A percentile compares a stretch with the other conserved stretches of the same genome.
These are phyloP conservation scores for Macaca nemestrina DNA, from an alignment of 2,113 vertebrate species.

Conservation along the genomic window DNA sequence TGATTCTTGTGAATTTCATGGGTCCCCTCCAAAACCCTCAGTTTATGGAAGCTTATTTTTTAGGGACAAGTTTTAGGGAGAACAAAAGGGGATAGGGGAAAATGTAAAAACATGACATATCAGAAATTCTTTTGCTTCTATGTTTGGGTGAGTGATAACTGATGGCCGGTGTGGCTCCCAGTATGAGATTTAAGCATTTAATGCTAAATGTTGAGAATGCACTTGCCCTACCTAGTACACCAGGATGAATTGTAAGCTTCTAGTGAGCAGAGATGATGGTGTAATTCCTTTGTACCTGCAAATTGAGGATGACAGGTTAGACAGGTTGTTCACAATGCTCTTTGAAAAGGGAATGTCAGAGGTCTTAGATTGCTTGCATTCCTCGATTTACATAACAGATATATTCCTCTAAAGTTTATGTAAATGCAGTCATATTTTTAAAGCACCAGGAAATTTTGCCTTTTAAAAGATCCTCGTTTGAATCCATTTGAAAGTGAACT, in stretches of 20 bases:
- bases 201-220: not conserved
- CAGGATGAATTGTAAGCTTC: slow-evolving; percentile 33
- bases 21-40: not conserved
- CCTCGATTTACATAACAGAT: slow-evolving; percentile 65
- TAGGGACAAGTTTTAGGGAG: not conserved
- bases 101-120: not conserved
- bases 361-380: slow-evolving; percentile 40
- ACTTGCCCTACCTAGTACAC: not conserved
- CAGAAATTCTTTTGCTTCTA: not conserved
- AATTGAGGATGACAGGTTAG: slow-evolving; percentile 59
- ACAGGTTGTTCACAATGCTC: slow-evolving; percentile 49
- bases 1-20: not conserved
- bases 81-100: not conserved
- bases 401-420: slow-evolving; percentile 14
- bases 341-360: slow-evolving; percentile 53
- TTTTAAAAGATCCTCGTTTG: slow-evolving; percentile 44
- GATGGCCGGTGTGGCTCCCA: not conserved
- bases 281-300: slow-evolving; percentile 54
- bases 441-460: slow-evolving; percentile 1
- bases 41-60: not conserved
- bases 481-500: slow-evolving; percentile 24
- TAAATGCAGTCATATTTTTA: slow-evolving; percentile 56
- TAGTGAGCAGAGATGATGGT: slow-evolving; percentile 4
- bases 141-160: not conserved
- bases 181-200: not conserved